A percentile compares a stretch with the other conserved stretches of the same genome.
phyloP scores from a whole-genome alignment of 2,888 invertebrate species.

The Leptinotarsa rubiginosa region DNA sequence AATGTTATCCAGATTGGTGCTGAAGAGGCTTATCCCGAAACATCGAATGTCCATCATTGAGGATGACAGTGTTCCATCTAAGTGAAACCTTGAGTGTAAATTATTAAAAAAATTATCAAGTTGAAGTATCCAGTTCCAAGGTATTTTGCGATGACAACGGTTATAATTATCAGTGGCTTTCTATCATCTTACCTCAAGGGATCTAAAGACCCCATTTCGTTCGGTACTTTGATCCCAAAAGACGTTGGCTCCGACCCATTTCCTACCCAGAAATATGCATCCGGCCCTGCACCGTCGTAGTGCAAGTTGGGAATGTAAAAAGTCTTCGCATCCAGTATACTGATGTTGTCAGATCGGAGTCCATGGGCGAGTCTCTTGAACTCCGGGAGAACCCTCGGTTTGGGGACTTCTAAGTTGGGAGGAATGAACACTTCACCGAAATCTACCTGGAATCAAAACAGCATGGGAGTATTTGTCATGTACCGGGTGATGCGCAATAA shows the following conservation, averaged over 20 bases:
- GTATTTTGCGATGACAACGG: too few relatives aligned
- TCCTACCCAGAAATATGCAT: constrained; percentile 96
- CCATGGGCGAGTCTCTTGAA: constrained; percentile 90
- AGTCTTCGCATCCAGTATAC: constrained; percentile 90
- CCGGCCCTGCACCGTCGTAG: constrained; percentile 92
- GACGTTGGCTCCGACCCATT: constrained; percentile 84
- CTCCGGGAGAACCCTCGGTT: constrained; percentile 84
- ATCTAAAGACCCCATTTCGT: constrained; percentile 86
- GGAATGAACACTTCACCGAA: constrained; percentile 90
- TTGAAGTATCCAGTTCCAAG: too few relatives aligned
- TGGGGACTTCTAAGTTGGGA: constrained; percentile 80
- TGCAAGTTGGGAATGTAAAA: constrained; percentile 92
- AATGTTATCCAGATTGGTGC: too few relatives aligned
- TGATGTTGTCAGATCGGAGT: constrained; percentile 89
- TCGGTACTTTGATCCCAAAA: constrained; percentile 87
- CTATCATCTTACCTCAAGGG: constrained; percentile 69
- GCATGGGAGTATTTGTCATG: not conserved
- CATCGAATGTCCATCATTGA: too few relatives aligned
- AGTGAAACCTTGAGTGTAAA: too few relatives aligned
- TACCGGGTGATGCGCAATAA: not conserved
- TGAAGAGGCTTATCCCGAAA: too few relatives aligned
- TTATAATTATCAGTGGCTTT: not conserved
- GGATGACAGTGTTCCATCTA: too few relatives aligned
- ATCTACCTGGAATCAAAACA: constrained; percentile 75
- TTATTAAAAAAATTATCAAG: too few relatives aligned